Base-by-base conservation (phyloP, 1,140 invertebrate species). In the Drosophila mayri region DNA sequence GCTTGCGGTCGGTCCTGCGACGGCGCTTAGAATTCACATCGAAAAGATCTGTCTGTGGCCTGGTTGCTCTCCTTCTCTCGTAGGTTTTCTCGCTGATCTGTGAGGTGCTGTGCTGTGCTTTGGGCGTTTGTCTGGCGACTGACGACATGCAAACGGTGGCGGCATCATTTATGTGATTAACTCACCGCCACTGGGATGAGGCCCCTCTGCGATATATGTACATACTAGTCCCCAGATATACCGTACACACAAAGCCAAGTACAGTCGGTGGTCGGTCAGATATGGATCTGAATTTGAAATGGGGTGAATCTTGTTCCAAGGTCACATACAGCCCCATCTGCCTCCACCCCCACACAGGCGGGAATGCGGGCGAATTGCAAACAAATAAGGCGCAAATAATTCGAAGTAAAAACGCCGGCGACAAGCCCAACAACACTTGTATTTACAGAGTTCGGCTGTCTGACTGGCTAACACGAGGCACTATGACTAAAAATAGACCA, bases 151-250 rank as follows among this genome's bases (percentile, higher is more conserved):
- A 50, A 61, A 62, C 62, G 41, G 46, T 59, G 67, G 60, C 38
- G 73, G 74, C 81, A 85, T 81, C 81, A 88, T 88, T 88, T 88
- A 88, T 90, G 78, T 88, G 76, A 90, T 88, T 78, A 90, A 90
- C 81, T 67, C 66, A 73, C 43, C 44, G 57, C 62, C 61, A 63
- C 44, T 78, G 78, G 61, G 40, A 71, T 58, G 57, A 76, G 57
- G 62, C 47, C 66, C 25, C 63, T 43, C 54, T 57, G 75, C 62
- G 66, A 82, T 60, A 64, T 74, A 68, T 22, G 22, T n/a, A 22
- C 43, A 65, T 64, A 61, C 49, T 62, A 59, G 43, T 49, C 22
- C 25, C 57, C 28, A 32, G 44, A 81, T 73, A 30, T 47, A 57
- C 7, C 32, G 35, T 32, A 81, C 57, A 30, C 57, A 47, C 25